Evolutionary conservation across 2,113 vertebrate species (phyloP).

Genomic region (Cryptoleucopteryx plumbea): DNA sequence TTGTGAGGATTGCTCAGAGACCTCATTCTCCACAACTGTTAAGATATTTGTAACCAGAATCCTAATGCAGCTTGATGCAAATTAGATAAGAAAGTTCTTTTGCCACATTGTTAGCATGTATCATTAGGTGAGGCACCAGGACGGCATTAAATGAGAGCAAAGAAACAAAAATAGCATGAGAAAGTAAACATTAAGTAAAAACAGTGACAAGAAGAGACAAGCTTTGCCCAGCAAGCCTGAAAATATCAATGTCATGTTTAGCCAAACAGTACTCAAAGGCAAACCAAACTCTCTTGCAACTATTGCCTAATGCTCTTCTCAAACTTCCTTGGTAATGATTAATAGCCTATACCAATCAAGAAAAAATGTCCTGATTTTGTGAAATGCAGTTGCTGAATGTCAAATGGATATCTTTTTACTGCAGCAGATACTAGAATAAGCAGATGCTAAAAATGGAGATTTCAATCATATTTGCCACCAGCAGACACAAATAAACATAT

Average conservation of each 20-base stretch:
- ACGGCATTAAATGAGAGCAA: not conserved
- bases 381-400: not conserved
- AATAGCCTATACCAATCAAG: not conserved
- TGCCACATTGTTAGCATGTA: not conserved
- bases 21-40: not conserved
- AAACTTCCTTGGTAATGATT: not conserved
- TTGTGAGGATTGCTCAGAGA: not conserved
- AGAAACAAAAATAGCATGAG: conserved; percentile 1
- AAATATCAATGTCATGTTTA: not conserved
- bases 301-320: not conserved
- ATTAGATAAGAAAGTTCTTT: not conserved
- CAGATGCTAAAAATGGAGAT: not conserved
- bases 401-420: not conserved
- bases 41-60: not conserved
- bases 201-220: not conserved
- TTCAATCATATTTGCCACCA: not conserved
- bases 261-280: not conserved
- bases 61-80: not conserved
- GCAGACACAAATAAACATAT: not conserved
- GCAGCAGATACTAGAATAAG: not conserved
- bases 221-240: not conserved
- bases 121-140: not conserved
- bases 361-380: not conserved
- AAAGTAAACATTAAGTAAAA: not conserved
- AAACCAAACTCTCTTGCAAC: not conserved